These are phyloP conservation scores for Hybognathus amarus DNA, from an alignment of 2,797 vertebrate species.

Conservation along the genomic window DNA sequence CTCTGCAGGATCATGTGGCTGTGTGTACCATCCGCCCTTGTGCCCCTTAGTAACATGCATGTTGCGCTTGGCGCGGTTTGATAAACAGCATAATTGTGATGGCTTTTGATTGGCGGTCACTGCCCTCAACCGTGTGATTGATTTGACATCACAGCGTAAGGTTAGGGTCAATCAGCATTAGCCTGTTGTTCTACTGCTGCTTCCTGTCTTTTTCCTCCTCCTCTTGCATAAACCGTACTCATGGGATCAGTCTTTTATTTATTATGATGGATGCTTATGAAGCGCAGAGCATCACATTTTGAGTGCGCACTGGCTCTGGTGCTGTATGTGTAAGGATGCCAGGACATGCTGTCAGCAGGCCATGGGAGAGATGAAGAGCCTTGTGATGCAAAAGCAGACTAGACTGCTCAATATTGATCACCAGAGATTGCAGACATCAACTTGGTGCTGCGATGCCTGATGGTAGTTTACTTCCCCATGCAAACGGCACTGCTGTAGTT, in stretches of 20 bases:
- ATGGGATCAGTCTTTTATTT: conserved; percentile 19
- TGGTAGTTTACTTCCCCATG: conserved; percentile 22
- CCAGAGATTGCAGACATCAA: conserved; percentile 44
- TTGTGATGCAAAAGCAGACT: conserved; percentile 49
- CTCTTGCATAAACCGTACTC: not conserved
- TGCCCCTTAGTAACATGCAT: conserved; percentile 22
- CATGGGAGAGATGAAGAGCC: conserved; percentile 40
- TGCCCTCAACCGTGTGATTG: conserved; percentile 8
- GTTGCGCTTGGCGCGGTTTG: conserved; percentile 1
- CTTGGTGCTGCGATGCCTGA: conserved; percentile 20
- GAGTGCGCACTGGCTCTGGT: not conserved
- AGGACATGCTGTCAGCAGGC: conserved; percentile 46
- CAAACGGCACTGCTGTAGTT: conserved; percentile 21
- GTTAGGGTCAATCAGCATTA: conserved; percentile 49
- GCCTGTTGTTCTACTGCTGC: not conserved
- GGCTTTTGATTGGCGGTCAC: conserved; percentile 18
- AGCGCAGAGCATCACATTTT: conserved; percentile 14
- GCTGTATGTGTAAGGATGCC: conserved; percentile 21
- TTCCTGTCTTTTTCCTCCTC: conserved; percentile 7
- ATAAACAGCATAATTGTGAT: conserved; percentile 45
- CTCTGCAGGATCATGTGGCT: conserved; percentile 1
- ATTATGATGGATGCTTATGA: conserved; percentile 34
- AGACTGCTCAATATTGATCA: conserved; percentile 52
- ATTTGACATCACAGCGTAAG: conserved; percentile 46
- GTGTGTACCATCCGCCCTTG: conserved; percentile 24